Conservation (phyloP, 2,888 invertebrate genomes). For the Thymelicus lineola region DNA sequence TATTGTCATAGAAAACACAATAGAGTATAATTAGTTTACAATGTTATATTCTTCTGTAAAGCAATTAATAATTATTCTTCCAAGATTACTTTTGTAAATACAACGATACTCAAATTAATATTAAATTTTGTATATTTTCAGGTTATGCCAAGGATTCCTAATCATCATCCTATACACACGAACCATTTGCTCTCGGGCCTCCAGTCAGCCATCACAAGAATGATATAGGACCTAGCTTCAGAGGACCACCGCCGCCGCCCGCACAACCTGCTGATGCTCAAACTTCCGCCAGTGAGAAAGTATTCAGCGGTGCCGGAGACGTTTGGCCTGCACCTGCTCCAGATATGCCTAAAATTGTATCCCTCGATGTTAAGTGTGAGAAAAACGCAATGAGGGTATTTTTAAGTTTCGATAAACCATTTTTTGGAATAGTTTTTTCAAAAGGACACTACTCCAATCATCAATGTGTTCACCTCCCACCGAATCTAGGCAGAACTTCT, state of each 20-base stretch:
- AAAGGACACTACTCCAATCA: conserved; percentile 97
- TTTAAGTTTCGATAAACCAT: conserved; percentile 97
- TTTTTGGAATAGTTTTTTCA: conserved; percentile 97
- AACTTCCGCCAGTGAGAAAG: conserved; percentile 85
- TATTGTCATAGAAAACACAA: no score
- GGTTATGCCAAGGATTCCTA: conserved; percentile 79
- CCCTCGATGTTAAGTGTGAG: conserved; percentile 97
- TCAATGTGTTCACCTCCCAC: conserved; percentile 95
- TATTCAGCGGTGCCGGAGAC: conserved; percentile 87
- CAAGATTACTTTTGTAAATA: no score
- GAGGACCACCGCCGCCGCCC: conserved; percentile 87
- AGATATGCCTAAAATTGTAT: conserved; percentile 97
- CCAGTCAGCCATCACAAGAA: conserved; percentile 80
- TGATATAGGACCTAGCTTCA: conserved; percentile 86
- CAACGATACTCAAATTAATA: no score
- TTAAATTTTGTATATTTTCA: conserved; percentile 51
- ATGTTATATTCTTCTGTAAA: no score
- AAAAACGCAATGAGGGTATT: conserved; percentile 97
- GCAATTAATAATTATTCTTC: no score
- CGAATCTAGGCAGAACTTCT: conserved; percentile 93
- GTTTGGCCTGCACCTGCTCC: conserved; percentile 94
- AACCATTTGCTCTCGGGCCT: conserved; percentile 75
- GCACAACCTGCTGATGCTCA: conserved; percentile 79
- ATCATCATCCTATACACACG: conserved; percentile 80
- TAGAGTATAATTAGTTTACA: no score